Evolutionary conservation across 2,797 vertebrate species (phyloP).

Genomic region (Falco peregrinus): DNA sequence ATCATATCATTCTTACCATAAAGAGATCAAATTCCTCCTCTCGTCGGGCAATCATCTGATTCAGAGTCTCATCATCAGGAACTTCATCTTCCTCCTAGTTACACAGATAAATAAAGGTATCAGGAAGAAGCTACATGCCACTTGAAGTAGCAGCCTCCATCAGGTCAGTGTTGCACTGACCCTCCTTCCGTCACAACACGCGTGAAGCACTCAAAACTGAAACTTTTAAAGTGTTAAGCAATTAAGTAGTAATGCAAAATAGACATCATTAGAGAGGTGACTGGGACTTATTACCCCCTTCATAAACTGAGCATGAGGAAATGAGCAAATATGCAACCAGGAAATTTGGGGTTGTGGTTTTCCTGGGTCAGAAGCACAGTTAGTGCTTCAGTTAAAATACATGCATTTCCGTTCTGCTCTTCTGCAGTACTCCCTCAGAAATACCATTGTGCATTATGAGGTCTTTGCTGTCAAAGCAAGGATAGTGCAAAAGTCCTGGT

Average conservation of each 20-base stretch:
- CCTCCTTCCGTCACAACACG: neutral
- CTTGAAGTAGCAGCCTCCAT: neutral
- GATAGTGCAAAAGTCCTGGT: neutral
- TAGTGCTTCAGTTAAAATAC: neutral
- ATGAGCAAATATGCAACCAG: slow-evolving; percentile 1
- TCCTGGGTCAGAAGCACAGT: slow-evolving; percentile 21
- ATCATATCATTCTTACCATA: slow-evolving; percentile 84
- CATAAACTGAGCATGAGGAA: slow-evolving; percentile 15
- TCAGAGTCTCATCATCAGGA: slow-evolving; percentile 96
- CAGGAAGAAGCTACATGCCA: neutral
- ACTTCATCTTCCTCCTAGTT: slow-evolving; percentile 97
- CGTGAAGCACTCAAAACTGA: neutral
- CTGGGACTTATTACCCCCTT: neutral
- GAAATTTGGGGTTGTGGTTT: slow-evolving; percentile 25
- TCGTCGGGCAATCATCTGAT: slow-evolving; percentile 97
- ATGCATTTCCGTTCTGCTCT: neutral
- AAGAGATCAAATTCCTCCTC: slow-evolving; percentile 98
- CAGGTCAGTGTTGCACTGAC: neutral
- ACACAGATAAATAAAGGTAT: neutral
- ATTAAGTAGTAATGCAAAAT: neutral
- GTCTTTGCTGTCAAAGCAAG: neutral
- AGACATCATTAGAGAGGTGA: neutral
- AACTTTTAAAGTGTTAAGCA: neutral
- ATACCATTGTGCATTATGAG: neutral
- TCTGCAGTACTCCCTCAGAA: neutral